Evolutionary conservation across 2,888 invertebrate genomes (phyloP), one percentile per base, ranked within the genome.

Genomic region (Crematogaster levior): DNA sequence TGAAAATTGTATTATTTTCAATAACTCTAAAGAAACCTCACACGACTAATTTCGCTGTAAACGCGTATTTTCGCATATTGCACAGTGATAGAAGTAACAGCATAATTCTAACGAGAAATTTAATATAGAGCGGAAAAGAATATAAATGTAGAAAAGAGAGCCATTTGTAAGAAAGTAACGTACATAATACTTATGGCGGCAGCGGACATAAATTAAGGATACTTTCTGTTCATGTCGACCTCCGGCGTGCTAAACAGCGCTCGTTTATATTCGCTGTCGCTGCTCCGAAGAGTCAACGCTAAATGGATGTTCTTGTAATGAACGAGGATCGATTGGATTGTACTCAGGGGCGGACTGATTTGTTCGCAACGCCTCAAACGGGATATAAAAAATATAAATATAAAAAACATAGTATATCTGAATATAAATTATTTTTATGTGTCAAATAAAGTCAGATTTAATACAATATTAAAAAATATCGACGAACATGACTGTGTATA

Each of bases 181-280:
- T 12, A 15, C 37, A 15, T 34, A 18, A 24, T 74, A 56, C 56
- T 77, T 68, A 56, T 70, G 30, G 4, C 51, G 51, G 27, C 68
- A 43, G 24, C 56, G 68, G 30, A 34, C 46, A 79, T 79, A 79
- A 79, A 79, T 79, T 79, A 70, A 79, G 43, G 34, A 34, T 70
- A 79, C 56, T 79, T 70, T 79, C 77, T 58, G 77, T 37, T 79
- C 56, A 46, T 84, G 88, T 89, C 89, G 85, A 86, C 83, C 82
- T 86, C 81, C 81, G 72, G 77, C 77, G 82, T 63, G 77, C 86
- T 87, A 89, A 89, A 86, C 83, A 85, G 89, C 77, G 84, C 88
- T 88, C 89, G 88, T 89, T 89, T 88, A 82, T 83, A 83, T 81
- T 65, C 63, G 72, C 40, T 68, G 83, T 84, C 65, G 77, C 37